Base-by-base conservation (phyloP, 2,888 invertebrate genomes). In the Labia minor region DNA sequence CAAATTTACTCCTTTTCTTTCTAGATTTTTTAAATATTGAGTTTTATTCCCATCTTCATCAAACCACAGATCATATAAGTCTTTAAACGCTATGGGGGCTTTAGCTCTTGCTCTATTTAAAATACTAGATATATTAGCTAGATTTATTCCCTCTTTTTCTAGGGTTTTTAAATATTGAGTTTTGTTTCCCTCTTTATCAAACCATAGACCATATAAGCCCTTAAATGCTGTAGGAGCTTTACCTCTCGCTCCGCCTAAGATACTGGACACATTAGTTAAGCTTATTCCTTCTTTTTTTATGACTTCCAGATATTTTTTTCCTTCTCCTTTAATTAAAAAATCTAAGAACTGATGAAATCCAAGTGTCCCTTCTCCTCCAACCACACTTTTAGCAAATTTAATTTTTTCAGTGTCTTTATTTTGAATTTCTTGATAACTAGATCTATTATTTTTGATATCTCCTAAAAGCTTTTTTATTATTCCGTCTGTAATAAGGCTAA, bases 321-420 rank as follows among this genome's bases (percentile, higher is more conserved):
- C 72, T 71, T 74, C 71, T 70, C 71, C 74, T 72, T 19, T 69
- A 72, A 72, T 73, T 73, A 75, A 73, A 74, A 74, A 74, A 72
- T 69, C 69, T 72, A 75, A 73, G 71, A 75, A 75, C 70, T 73
- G 71, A 73, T 74, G 68, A 74, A 74, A 75, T 72, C 66, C 66
- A 70, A 74, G 72, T 73, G 70, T 74, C 67, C 73, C 74, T 67
- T 75, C 72, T 73, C 66, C 73, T 71, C 75, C 74, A 68, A 70
- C 72, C 20, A 75, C 71, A 73, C 72, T 74, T 73, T 68, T 74
- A 72, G 73, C 74, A 72, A 75, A 74, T 73, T 70, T 73, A 19
- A 71, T 70, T 72, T 72, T 73, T 70, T 73, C 72, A n/a, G n/a
- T n/a, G n/a, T n/a, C n/a, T n/a, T n/a, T n/a, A 73, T n/a, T 61